Evolutionary conservation across 1,140 invertebrate species (phyloP), one percentile per base, ranked within the genome.

Genomic region (Spodoptera frugiperda): DNA sequence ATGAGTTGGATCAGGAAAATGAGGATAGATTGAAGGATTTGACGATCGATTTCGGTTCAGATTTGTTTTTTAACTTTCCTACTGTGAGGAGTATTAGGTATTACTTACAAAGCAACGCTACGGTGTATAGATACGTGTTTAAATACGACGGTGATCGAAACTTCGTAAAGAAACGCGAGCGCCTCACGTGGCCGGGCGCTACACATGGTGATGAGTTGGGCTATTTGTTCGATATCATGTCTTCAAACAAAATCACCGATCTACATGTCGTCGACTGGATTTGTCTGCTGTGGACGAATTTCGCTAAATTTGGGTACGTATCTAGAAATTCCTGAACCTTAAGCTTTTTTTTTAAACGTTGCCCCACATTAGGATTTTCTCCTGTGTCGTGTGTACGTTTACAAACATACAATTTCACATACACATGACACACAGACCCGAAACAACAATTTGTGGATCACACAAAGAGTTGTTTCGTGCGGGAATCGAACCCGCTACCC

Each of bases 201-300:
- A 21, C 39, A 21, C 63, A 67, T 25, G 63, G 63, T 6, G 63
- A 67, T 10, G 63, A 67, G 12, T n/a, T 67, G 44, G 63, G 63
- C 2, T 67, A 67, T 14, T 0, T 67, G 2, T 67, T 25, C 12
- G 63, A 67, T 2, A 67, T 63, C 9, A 33, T 17, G 9, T 1
- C 17, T 8, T 63, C 17, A 1, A 5, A 19, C 15, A 44, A 44
- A 11, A 44, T 11, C n/a, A 67, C 63, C 8, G 63, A 67, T 25
- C 12, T n/a, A 25, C 12, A 12, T 14, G 21, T 67, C 44, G 19
- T 67, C 6, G 44, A 67, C 8, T 25, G 17, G 4, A 67, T 67
- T 0, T n/a, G 17, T 12, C 11, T 25, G 5, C 0, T 25, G 44
- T 67, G 63, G 63, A 67, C 63, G 0, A 48, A 67, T 6, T 67